These are phyloP conservation scores for Ceraclea dissimilis DNA, from an alignment of 2,888 invertebrate genomes.

Conservation along the genomic window DNA sequence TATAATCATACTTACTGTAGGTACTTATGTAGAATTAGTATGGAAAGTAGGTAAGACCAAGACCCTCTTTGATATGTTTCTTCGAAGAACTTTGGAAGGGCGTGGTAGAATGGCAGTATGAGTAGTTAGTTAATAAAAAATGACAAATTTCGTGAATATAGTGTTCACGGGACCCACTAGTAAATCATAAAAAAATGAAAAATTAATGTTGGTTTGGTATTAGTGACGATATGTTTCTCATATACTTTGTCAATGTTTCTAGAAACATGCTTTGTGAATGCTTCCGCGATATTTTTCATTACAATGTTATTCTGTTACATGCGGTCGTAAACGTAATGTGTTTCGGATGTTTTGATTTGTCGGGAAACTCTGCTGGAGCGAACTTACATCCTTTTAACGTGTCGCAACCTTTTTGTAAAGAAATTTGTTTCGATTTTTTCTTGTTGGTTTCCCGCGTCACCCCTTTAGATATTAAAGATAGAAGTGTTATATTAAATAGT, in stretches of 20 bases:
- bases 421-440: background rate
- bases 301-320: constrained; percentile 10
- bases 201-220: background rate
- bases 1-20: no score
- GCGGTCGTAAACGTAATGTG: constrained; percentile 12
- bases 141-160: no score
- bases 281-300: background rate
- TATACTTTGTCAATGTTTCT: no score
- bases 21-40: no score
- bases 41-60: no score
- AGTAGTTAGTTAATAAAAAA: no score
- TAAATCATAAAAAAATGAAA: background rate
- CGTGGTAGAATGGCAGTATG: no score
- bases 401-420: background rate
- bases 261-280: background rate
- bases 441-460: background rate
- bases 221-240: background rate
- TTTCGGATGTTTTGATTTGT: constrained; percentile 17
- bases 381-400: background rate
- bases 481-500: no score
- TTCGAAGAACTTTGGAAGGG: no score
- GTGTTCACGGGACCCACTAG: no score
- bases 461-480: no score
- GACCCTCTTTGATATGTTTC: no score
- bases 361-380: background rate